These are phyloP conservation scores for Gallinago jamesoni DNA, from an alignment of 2,113 vertebrate genomes.

Conservation along the genomic window DNA sequence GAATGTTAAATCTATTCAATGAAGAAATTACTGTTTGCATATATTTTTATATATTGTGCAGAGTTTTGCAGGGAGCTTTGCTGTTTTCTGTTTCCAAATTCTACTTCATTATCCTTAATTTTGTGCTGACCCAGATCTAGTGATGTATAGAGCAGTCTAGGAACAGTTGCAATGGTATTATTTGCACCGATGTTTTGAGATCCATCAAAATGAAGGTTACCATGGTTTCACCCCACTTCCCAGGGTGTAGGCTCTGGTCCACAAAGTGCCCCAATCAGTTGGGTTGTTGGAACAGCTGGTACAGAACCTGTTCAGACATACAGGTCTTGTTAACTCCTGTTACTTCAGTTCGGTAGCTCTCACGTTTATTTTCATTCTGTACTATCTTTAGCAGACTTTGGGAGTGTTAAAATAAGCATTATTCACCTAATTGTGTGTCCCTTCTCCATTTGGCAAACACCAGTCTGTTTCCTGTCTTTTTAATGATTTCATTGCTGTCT, in stretches of 20 bases:
- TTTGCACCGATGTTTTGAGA: neutral
- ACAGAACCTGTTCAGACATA: neutral
- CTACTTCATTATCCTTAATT: neutral
- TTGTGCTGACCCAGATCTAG: neutral
- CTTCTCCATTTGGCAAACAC: constrained; percentile 51
- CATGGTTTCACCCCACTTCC: neutral
- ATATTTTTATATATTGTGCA: neutral
- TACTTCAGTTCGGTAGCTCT: constrained; percentile 1
- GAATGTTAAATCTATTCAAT: neutral
- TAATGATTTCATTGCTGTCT: neutral
- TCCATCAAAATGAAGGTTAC: neutral
- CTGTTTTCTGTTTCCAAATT: neutral
- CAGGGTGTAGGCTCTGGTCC: neutral
- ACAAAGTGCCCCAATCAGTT: neutral
- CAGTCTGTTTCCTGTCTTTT: neutral
- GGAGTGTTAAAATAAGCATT: constrained; percentile 52
- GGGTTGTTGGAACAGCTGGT: neutral
- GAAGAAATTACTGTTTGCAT: neutral
- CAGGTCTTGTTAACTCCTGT: neutral
- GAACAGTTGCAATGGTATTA: neutral
- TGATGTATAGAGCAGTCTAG: neutral
- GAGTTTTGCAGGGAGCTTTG: neutral
- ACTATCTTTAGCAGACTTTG: constrained; percentile 20
- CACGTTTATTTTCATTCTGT: neutral
- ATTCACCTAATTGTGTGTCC: neutral